Conservation (phyloP, 1,140 invertebrate genomes). For the Aphaenogaster ashmeadi region DNA sequence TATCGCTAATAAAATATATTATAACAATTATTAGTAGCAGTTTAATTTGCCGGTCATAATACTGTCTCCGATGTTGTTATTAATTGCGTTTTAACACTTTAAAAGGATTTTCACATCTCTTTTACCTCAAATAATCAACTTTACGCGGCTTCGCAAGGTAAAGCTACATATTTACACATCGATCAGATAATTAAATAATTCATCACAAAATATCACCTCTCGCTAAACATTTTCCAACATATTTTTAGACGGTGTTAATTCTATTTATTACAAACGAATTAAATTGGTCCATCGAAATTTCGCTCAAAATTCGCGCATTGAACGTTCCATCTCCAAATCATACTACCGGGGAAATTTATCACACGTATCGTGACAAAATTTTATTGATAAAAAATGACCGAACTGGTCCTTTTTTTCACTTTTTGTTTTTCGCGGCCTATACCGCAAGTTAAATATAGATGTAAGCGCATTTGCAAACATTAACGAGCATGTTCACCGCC, state of each 20-base stretch:
- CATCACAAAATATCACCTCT: slow-evolving; percentile 22
- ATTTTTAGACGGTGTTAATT: slow-evolving; percentile 35
- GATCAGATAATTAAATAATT: slow-evolving; percentile 43
- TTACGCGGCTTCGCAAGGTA: not conserved
- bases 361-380: slow-evolving; percentile 31
- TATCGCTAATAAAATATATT: not conserved
- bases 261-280: not conserved
- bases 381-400: slow-evolving; percentile 56
- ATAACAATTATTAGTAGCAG: not conserved
- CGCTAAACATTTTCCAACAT: not conserved
- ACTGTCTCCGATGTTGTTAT: not conserved
- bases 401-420: not conserved
- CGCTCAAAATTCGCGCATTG: slow-evolving; percentile 24
- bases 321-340: slow-evolving; percentile 51
- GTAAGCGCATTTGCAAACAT: not conserved
- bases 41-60: slow-evolving; percentile 4
- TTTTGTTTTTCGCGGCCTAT: not conserved
- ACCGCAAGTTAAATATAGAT: not conserved
- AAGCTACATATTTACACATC: slow-evolving; percentile 9
- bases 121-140: slow-evolving; percentile 9
- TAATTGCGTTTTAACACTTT: slow-evolving; percentile 5
- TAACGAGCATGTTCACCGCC: not conserved
- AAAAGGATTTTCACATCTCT: not conserved
- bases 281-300: slow-evolving; percentile 4
- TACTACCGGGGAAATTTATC: slow-evolving; percentile 54